phyloP scores from a whole-genome alignment of 2,113 vertebrate genomes.

The Tupaia tana region DNA sequence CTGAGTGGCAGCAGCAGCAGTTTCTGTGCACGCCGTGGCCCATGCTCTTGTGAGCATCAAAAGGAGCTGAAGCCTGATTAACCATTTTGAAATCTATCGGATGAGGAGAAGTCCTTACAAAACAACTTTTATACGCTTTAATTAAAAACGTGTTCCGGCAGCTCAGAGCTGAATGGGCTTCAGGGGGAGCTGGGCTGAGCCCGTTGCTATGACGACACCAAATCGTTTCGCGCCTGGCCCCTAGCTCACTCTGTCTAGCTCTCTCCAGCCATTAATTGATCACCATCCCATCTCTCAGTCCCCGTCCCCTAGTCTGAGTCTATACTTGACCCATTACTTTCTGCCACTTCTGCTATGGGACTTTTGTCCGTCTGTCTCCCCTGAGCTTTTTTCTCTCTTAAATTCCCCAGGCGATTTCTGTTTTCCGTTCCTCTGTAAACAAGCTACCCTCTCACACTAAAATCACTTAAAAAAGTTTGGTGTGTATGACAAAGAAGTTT shows the following conservation, averaged over 20 bases:
- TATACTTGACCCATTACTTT: neutral
- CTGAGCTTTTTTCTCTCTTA: neutral
- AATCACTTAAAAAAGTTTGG: neutral
- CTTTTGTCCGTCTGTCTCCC: neutral
- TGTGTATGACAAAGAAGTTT: neutral
- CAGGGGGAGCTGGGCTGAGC: conserved; percentile 88
- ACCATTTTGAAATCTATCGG: conserved; percentile 85
- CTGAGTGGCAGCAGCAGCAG: conserved; percentile 41
- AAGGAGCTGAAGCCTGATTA: conserved; percentile 86
- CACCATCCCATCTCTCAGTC: conserved; percentile 65
- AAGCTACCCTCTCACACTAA: conserved; percentile 24
- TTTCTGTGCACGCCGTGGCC: conserved; percentile 64
- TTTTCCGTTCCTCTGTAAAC: conserved; percentile 38
- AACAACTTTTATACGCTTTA: conserved; percentile 86
- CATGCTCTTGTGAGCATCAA: conserved; percentile 85
- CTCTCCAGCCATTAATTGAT: conserved; percentile 78
- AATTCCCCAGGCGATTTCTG: neutral
- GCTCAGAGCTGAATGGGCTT: conserved; percentile 88
- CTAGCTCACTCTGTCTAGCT: conserved; percentile 79
- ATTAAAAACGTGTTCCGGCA: conserved; percentile 86
- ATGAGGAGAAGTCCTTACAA: conserved; percentile 85
- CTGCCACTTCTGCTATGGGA: neutral
- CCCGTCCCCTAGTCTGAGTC: conserved; percentile 37
- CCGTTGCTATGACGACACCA: conserved; percentile 91
- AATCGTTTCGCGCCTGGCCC: conserved; percentile 88